Evolutionary conservation across 2,888 invertebrate species (phyloP), one percentile per base, ranked within the genome.

Genomic region (Protophormia terraenovae): DNA sequence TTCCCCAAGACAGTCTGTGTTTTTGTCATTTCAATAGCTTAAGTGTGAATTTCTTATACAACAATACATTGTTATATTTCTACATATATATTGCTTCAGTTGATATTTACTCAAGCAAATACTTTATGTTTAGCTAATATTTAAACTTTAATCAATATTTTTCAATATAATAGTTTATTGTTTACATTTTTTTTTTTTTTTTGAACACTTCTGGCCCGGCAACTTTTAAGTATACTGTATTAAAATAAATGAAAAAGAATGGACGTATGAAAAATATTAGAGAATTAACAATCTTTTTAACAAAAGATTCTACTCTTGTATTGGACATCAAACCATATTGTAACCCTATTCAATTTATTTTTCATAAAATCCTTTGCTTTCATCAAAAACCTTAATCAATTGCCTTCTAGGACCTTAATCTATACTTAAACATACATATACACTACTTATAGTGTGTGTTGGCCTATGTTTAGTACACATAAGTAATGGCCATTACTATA

Each of bases 61-160:
- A 47, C 3, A 22, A 6, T 19, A 5, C 35, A 3, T n/a, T n/a
- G n/a, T n/a, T n/a, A 19, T 22, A 29, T 27, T 69, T 4, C 19
- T 10, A 5, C 19, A 0, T 41, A 2, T 19, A 12, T 10, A 14
- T 27, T 64, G 89, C 90, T 89, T 89, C 89, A 90, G 89, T 90
- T 89, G 89, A 89, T 89, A 89, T 87, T 88, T 90, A 90, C 89
- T 90, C 89, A 88, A 89, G 89, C 89, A 89, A 87, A 89, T 89
- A 91, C 91, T 91, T 90, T 90, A 90, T 91, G 90, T 90, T 90
- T 89, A 89, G 89, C 90, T 90, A 91, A 91, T 90, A 90, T 91
- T 90, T 90, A 91, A 89, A 89, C 89, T 90, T 91, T 90, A 90
- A 90, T 90, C 89, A 90, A 90, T 67, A 71, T 71, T 88, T 89